Percentiles rank a stretch among this genome's conserved stretches.
These are phyloP conservation scores for Pyrochroa serraticornis DNA, from an alignment of 2,888 invertebrate genomes.

Conservation along the genomic window DNA sequence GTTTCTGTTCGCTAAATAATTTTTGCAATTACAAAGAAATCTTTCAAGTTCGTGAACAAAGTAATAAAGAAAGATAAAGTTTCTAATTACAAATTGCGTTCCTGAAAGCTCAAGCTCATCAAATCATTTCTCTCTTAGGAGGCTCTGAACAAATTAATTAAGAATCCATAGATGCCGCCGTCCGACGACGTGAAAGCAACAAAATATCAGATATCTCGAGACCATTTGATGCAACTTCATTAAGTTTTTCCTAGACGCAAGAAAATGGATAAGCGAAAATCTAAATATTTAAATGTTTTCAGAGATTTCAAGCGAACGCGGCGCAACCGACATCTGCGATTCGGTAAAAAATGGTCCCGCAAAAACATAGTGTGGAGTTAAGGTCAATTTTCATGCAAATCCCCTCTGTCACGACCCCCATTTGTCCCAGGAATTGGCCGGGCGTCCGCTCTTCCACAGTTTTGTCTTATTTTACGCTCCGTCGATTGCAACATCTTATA, in stretches of 20 bases:
- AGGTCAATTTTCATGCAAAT: constrained; percentile 54
- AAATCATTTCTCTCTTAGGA: constrained; percentile 28
- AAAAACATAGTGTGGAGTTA: constrained; percentile 35
- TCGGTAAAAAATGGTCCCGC: constrained; percentile 32
- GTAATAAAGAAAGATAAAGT: constrained; percentile 36
- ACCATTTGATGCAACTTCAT: too few relatives aligned
- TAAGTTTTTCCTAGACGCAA: not conserved
- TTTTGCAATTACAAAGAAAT: constrained; percentile 22
- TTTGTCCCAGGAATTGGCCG: constrained; percentile 44
- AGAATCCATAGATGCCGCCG: constrained; percentile 29
- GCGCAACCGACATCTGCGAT: not conserved
- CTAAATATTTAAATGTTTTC: not conserved
- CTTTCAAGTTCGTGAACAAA: constrained; percentile 22
- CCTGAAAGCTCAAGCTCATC: constrained; percentile 29
- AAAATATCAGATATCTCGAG: not conserved
- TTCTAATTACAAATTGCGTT: constrained; percentile 41
- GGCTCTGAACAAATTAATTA: constrained; percentile 37
- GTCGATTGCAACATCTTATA: constrained; percentile 44
- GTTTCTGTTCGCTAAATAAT: constrained; percentile 4
- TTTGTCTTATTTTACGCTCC: constrained; percentile 52
- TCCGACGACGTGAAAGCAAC: not conserved
- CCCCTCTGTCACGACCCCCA: constrained; percentile 49
- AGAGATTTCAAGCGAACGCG: too few relatives aligned
- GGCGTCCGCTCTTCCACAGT: constrained; percentile 26
- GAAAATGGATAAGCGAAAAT: not conserved